Conservation (phyloP, 2,888 invertebrate species). For the Trachelus troglodyta region DNA sequence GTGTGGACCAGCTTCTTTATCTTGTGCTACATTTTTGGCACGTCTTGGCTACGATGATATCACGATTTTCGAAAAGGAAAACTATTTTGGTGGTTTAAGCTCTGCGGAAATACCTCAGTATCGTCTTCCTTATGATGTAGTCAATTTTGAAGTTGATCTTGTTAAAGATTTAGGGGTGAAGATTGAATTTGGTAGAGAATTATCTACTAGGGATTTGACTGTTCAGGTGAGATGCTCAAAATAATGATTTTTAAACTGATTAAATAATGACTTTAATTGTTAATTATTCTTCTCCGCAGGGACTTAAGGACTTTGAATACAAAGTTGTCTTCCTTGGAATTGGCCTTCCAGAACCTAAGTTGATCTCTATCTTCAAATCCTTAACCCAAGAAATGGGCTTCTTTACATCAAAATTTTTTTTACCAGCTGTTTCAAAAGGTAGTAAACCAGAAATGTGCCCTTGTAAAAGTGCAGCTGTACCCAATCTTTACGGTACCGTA, state of each 20-base stretch:
- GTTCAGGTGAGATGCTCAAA: constrained; percentile 69
- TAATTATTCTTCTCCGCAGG: constrained; percentile 24
- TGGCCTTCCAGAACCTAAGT: constrained; percentile 92
- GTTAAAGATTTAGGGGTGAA: constrained; percentile 94
- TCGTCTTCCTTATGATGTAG: constrained; percentile 91
- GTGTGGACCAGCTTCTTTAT: constrained; percentile 95
- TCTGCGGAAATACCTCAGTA: constrained; percentile 97
- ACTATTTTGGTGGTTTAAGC: constrained; percentile 91
- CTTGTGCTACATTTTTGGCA: constrained; percentile 95
- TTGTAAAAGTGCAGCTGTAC: constrained; percentile 75
- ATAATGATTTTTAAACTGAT: background rate
- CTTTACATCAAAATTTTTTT: constrained; percentile 93
- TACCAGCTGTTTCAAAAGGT: constrained; percentile 87
- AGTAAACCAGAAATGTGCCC: constrained; percentile 90
- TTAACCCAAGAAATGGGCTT: constrained; percentile 87
- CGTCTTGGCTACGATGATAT: constrained; percentile 92
- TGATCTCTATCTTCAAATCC: constrained; percentile 79
- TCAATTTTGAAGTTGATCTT: constrained; percentile 92
- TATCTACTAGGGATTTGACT: constrained; percentile 80
- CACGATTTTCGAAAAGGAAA: constrained; percentile 91
- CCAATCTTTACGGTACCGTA: constrained; percentile 81
- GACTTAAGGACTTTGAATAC: constrained; percentile 75
- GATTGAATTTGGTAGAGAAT: constrained; percentile 78
- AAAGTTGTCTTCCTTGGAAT: constrained; percentile 87
- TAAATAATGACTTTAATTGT: background rate